A percentile compares a stretch with the other conserved stretches of the same genome.
Evolutionary conservation across 2,797 vertebrate species (phyloP).

Genomic region (Hippopotamyrus pictus): DNA sequence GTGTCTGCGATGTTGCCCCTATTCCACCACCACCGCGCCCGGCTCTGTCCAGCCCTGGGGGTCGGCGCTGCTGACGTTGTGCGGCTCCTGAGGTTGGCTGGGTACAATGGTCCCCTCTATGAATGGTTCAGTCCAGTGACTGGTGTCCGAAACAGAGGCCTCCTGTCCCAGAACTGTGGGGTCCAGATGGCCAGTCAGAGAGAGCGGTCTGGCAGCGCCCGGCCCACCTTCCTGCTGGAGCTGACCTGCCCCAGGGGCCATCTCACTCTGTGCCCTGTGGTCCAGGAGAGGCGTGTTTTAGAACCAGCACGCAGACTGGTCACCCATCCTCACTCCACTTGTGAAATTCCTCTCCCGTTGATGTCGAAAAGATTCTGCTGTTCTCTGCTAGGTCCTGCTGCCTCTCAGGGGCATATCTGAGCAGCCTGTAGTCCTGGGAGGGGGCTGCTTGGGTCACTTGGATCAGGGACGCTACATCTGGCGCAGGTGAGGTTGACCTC

Average conservation of each 20-base stretch:
- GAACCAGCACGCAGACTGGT: background rate
- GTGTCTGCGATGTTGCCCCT: background rate
- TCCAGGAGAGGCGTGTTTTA: background rate
- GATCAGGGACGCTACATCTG: background rate
- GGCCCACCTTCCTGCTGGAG: background rate
- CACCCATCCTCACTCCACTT: background rate
- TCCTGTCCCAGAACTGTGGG: background rate
- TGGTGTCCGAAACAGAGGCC: conserved; percentile 7
- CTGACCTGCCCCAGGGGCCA: background rate
- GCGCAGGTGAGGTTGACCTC: background rate
- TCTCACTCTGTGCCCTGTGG: background rate
- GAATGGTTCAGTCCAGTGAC: conserved; percentile 7
- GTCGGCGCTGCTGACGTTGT: background rate
- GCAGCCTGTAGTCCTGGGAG: background rate
- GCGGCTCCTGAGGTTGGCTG: background rate
- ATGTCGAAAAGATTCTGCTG: background rate
- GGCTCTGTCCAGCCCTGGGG: background rate
- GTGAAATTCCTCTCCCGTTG: background rate
- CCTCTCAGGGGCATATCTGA: background rate
- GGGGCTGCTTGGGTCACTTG: background rate
- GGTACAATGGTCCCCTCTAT: conserved; percentile 14
- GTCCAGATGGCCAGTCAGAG: background rate
- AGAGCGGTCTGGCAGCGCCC: background rate
- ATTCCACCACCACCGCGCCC: background rate
- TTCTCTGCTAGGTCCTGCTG: background rate